These are phyloP conservation scores for Chrysotoxum bicinctum DNA, from an alignment of 2,888 invertebrate species.

Conservation along the genomic window DNA sequence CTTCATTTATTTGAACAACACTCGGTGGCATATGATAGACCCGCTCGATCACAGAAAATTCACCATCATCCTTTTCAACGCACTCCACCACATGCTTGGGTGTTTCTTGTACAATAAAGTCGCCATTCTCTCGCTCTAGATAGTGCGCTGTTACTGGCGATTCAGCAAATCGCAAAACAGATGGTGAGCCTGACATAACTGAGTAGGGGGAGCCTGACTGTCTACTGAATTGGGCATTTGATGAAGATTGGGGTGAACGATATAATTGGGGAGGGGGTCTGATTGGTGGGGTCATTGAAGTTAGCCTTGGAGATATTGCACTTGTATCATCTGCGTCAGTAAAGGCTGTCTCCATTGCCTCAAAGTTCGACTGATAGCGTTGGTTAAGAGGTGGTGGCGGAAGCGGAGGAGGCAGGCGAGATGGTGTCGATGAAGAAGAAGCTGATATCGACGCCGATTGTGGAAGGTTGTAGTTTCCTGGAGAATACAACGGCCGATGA, in stretches of 20 bases:
- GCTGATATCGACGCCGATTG: constrained; percentile 53
- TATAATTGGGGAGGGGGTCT: constrained; percentile 61
- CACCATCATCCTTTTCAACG: constrained; percentile 81
- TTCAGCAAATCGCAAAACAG: constrained; percentile 80
- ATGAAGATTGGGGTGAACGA: constrained; percentile 52
- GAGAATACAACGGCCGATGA: constrained; percentile 51
- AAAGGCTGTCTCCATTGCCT: constrained; percentile 27
- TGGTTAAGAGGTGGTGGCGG: constrained; percentile 60
- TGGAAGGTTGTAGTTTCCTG: constrained; percentile 48
- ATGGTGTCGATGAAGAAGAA: constrained; percentile 33
- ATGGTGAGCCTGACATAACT: constrained; percentile 75
- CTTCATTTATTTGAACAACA: constrained; percentile 80
- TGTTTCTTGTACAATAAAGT: constrained; percentile 81
- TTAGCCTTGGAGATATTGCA: constrained; percentile 32
- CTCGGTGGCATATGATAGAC: constrained; percentile 81
- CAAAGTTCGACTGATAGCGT: constrained; percentile 51
- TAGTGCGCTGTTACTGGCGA: constrained; percentile 80
- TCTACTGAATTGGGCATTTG: constrained; percentile 28
- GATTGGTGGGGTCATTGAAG: constrained; percentile 55
- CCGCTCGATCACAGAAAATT: constrained; percentile 81
- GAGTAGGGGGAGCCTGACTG: constrained; percentile 68
- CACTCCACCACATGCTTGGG: constrained; percentile 81
- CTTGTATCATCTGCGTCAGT: constrained; percentile 33
- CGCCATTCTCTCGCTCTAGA: constrained; percentile 81
- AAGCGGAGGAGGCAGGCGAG: constrained; percentile 49